Percentiles rank a stretch among this genome's conserved stretches.
These are phyloP conservation scores for Phaethon lepturus DNA, from an alignment of 2,113 vertebrate species.

Conservation along the genomic window DNA sequence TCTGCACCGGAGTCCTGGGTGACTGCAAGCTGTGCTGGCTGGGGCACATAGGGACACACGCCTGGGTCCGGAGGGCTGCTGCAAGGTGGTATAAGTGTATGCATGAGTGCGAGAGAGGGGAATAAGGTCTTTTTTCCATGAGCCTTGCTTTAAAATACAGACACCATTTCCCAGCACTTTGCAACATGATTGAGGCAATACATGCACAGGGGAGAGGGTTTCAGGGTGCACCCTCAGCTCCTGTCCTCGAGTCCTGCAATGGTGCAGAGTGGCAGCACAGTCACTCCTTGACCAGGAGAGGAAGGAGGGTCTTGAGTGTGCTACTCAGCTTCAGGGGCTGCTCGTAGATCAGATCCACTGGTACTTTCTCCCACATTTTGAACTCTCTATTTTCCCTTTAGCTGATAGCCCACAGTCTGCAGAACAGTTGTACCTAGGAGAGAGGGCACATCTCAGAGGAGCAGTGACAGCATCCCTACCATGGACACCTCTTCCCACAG, in stretches of 20 bases:
- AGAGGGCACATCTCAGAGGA: neutral
- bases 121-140: neutral
- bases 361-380: accelerated
- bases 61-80: too few relatives aligned
- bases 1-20: too few relatives aligned
- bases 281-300: neutral
- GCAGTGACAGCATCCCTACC: neutral
- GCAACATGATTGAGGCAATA: accelerated
- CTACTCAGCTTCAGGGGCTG: neutral
- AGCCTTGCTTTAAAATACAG: neutral
- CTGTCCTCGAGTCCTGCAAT: accelerated
- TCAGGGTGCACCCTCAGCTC: neutral
- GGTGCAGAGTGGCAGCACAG: neutral
- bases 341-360: neutral
- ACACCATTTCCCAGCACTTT: neutral
- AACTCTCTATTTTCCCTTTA: accelerated
- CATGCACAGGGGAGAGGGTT: accelerated
- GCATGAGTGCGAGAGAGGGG: neutral
- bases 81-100: neutral
- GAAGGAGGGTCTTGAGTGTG: accelerated
- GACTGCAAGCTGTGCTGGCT: too few relatives aligned
- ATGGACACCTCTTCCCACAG: neutral
- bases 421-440: accelerated
- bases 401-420: accelerated
- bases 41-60: neutral